Evolutionary conservation across 2,113 vertebrate genomes (phyloP), one percentile per base, ranked within the genome.

Genomic region (Empidonax traillii): DNA sequence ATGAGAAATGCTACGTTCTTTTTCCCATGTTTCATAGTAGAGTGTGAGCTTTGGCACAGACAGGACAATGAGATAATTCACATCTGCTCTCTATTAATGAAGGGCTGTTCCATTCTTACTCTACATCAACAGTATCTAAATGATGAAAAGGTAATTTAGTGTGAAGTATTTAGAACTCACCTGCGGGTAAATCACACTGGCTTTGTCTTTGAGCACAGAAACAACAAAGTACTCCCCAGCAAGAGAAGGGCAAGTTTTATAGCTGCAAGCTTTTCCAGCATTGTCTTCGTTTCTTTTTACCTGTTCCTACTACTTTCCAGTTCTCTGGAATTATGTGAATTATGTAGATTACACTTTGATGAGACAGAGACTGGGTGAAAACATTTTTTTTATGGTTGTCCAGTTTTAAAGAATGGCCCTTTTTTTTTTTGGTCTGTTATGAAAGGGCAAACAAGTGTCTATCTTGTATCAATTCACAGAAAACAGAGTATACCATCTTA

Each of bases 41-140:
- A 78, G 43, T 20, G 14, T 93, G 87, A 96, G 75, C 94, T 95
- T 79, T 94, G 96, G 87, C 87, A 61, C 47, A 77, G 81, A 83
- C 46, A 56, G 90, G 61, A 83, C 37, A 76, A 77, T 74, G 63
- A 96, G 76, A 6, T 47, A 95, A 95, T 53, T 62, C 83, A 79
- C 66, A 97, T 91, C 80, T 96, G 88, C 69, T 82, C 63, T 65
- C 86, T 72, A 41, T 90, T 94, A 83, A 74, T 66, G 35, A 84
- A 72, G 22, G 17, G 13, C 37, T 66, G 6, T 23, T 82, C 92
- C 77, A 49, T 58, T 55, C 59, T 76, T 58, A 53, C 10, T 71
- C 47, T 44, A 58, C 27, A n/a, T 52, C 62, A 87, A 66, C 55
- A 69, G 76, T 53, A 89, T 74, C 61, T 90, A 88, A 90, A 63